Percentiles rank a stretch among this genome's conserved stretches.
phyloP scores from a whole-genome alignment of 2,797 vertebrate genomes.

The Sebastes trivittatus region DNA sequence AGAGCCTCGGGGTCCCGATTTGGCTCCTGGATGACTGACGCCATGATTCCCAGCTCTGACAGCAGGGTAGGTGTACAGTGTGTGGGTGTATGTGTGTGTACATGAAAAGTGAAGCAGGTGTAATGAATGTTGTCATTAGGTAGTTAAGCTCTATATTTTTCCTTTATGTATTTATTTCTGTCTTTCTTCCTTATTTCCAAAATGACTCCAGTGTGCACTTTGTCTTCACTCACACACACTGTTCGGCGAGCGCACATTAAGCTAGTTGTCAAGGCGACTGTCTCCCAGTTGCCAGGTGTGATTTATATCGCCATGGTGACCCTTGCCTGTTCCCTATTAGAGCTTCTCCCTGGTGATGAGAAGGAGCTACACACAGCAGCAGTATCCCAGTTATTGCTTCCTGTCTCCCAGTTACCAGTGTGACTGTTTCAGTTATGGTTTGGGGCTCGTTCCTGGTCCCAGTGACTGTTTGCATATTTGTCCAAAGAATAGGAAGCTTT shows the following conservation, averaged over 20 bases:
- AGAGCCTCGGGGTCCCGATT: conserved; percentile 94
- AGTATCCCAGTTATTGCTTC: conserved; percentile 41
- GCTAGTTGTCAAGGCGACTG: conserved; percentile 76
- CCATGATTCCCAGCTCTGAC: conserved; percentile 92
- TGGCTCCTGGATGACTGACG: conserved; percentile 96
- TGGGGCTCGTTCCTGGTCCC: neutral
- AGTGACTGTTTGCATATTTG: neutral
- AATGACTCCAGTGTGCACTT: conserved; percentile 31
- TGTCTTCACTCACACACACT: conserved; percentile 12
- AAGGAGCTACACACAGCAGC: conserved; percentile 36
- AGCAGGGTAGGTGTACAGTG: conserved; percentile 84
- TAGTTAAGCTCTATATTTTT: neutral
- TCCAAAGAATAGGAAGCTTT: neutral
- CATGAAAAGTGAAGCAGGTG: conserved; percentile 2
- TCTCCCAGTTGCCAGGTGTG: conserved; percentile 77
- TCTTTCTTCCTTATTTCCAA: conserved; percentile 14
- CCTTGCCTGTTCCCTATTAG: conserved; percentile 75
- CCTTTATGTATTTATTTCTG: conserved; percentile 4
- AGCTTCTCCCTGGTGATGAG: conserved; percentile 57
- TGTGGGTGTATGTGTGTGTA: neutral
- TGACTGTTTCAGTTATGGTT: conserved; percentile 24
- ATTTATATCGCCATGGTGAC: conserved; percentile 79
- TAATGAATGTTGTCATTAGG: neutral
- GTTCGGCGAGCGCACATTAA: conserved; percentile 50
- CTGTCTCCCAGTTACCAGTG: conserved; percentile 40